phyloP scores from a whole-genome alignment of 2,888 invertebrate species.

The Neelides folsomi region DNA sequence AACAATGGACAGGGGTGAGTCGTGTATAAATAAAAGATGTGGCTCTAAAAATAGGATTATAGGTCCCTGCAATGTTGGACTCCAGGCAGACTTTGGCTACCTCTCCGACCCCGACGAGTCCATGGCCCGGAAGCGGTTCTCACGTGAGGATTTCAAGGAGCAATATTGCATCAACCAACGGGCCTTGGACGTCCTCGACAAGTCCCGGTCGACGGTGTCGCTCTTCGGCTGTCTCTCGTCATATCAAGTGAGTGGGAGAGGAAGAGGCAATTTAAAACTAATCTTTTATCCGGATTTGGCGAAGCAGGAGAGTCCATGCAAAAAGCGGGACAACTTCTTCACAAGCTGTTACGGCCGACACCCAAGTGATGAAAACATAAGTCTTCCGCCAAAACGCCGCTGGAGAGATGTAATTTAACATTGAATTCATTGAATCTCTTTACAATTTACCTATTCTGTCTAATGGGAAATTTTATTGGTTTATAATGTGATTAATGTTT shows the following conservation, averaged over 20 bases:
- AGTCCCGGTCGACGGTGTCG: slow-evolving; percentile 48
- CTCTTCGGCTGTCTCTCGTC: slow-evolving; percentile 66
- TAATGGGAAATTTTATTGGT: neutral
- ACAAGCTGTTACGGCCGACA: slow-evolving; percentile 69
- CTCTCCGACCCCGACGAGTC: slow-evolving; percentile 20
- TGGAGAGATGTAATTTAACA: slow-evolving; percentile 1
- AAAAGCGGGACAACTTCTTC: slow-evolving; percentile 48
- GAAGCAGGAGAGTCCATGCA: slow-evolving; percentile 25
- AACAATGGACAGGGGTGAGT: slow-evolving; percentile 34
- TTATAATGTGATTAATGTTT: neutral
- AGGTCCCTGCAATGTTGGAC: too few species aligned
- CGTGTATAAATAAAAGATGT: slow-evolving; percentile 40
- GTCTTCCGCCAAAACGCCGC: neutral
- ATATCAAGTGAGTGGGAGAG: slow-evolving; percentile 34
- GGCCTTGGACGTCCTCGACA: slow-evolving; percentile 68
- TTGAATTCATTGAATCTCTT: neutral
- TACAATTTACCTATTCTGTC: neutral
- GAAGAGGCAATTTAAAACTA: neutral
- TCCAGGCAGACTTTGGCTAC: slow-evolving; percentile 9
- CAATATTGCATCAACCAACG: slow-evolving; percentile 88
- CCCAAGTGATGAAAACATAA: slow-evolving; percentile 66
- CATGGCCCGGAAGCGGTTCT: slow-evolving; percentile 44
- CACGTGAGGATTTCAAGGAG: slow-evolving; percentile 77
- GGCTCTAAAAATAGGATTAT: slow-evolving; percentile 37
- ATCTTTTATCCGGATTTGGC: neutral